Evolutionary conservation across 2,797 vertebrate genomes (phyloP), one percentile per base, ranked within the genome.

Genomic region (Pangasius djambal): DNA sequence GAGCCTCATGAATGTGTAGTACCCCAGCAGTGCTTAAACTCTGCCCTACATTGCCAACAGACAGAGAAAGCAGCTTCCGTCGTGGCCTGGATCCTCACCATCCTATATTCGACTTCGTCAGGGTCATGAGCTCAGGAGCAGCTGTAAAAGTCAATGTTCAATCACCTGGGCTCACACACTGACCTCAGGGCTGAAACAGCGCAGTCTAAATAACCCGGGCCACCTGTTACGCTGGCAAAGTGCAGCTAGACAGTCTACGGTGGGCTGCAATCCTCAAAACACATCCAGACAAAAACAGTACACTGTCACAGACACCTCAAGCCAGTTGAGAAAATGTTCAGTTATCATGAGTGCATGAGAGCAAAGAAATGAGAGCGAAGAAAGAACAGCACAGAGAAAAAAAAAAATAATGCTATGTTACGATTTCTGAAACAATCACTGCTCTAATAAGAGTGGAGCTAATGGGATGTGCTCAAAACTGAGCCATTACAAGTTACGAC

Each of bases 121-220:
- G 22, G n/a, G 61, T 84, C 84, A 28, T 72, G 67, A 74, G 70
- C 52, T n/a, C 72, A 85, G 20, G 20, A 67, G 48, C 50, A 86
- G 84, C 70, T 63, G 8, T 50, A 61, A 55, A 85, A 50, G 65
- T 65, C 57, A 40, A 31, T 55, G 28, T 48, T 70, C 63, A 88
- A 18, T 81, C 50, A 87, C 28, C 69, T 78, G 44, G 57, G 40
- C 61, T 63, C 55, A 77, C 25, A 90, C 10, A 48, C 57, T 81
- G 63, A 88, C n/a, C 85, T 61, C 13, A 5, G 28, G 86, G 61
- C 70, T 67, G 12, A 81, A 85, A 72, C 37, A 85, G 55, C 40
- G 55, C 44, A 70, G 75, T 52, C 57, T 44, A 85, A 87, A 85
- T 67, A 88, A 82, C 67, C 75, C 44, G 65, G 74, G 28, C 77